Percentiles rank a stretch among this genome's conserved stretches.
Conservation (phyloP, 2,888 invertebrate species). For the Brenthis hecate region DNA sequence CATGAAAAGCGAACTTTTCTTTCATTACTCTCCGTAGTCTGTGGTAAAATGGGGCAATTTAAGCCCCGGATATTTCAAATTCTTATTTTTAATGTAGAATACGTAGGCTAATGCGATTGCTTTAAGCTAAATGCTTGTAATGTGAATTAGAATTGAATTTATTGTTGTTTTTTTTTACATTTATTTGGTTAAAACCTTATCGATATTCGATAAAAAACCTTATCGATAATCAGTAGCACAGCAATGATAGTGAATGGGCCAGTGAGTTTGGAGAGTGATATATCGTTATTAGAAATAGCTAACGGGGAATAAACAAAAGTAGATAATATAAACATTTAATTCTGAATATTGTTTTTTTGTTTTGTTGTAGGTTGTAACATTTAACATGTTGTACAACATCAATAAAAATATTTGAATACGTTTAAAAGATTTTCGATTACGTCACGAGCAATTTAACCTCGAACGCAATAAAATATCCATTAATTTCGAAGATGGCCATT, state of each 20-base stretch:
- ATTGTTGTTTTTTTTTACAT: neutral
- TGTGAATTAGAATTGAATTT: neutral
- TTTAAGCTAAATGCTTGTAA: slow-evolving; percentile 17
- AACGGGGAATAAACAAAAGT: neutral
- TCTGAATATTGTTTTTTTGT: neutral
- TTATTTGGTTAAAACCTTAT: neutral
- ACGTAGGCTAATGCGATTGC: slow-evolving; percentile 27
- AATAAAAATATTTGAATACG: slow-evolving; percentile 47
- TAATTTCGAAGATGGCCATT: slow-evolving; percentile 77
- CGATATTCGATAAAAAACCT: no score
- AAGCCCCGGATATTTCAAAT: slow-evolving; percentile 47
- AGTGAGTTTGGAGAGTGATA: no score
- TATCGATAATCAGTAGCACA: no score
- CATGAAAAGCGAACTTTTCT: slow-evolving; percentile 66
- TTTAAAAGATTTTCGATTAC: slow-evolving; percentile 57
- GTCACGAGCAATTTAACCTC: slow-evolving; percentile 77
- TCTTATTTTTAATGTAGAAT: slow-evolving; percentile 42
- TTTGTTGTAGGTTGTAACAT: neutral
- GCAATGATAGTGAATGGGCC: no score
- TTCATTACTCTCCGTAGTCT: slow-evolving; percentile 61
- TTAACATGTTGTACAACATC: slow-evolving; percentile 12
- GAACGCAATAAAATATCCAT: slow-evolving; percentile 79
- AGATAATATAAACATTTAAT: slow-evolving; percentile 1
- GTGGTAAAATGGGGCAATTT: slow-evolving; percentile 56
- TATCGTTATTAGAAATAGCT: no score